These are phyloP conservation scores for Macrobrachium rosenbergii DNA, from an alignment of 1,140 invertebrate genomes.

Conservation along the genomic window DNA sequence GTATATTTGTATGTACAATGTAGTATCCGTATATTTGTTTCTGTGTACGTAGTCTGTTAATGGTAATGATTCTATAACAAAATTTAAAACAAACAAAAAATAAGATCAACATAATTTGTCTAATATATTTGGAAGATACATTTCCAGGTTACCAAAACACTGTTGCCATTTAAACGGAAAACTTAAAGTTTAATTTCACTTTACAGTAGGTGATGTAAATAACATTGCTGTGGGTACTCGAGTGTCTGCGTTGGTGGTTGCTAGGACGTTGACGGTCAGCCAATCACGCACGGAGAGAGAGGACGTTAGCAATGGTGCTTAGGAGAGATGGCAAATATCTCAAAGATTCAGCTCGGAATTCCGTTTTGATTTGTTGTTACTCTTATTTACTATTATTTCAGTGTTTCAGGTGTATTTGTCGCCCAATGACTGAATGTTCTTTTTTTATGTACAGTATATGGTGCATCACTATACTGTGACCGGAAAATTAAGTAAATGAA, in stretches of 20 bases:
- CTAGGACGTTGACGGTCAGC: conserved; percentile 74
- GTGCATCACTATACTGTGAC: too few species aligned
- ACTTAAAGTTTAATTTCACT: background rate
- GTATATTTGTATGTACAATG: background rate
- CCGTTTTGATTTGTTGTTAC: background rate
- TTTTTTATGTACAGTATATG: too few species aligned
- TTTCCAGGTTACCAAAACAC: background rate
- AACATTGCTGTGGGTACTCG: conserved; percentile 72
- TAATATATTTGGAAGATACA: background rate
- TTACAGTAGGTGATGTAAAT: conserved; percentile 66
- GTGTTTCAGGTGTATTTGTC: too few species aligned
- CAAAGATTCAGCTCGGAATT: background rate
- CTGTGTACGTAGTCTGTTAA: too few species aligned
- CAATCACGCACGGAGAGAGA: conserved; percentile 74
- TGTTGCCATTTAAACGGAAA: background rate
- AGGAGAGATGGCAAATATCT: conserved; percentile 69
- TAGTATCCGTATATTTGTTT: too few species aligned
- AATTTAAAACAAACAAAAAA: too few species aligned
- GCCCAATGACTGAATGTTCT: too few species aligned
- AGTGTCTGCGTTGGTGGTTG: conserved; percentile 72
- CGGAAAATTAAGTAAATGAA: too few species aligned
- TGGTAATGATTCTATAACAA: too few species aligned
- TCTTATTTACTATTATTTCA: background rate
- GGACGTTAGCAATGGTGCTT: conserved; percentile 71
- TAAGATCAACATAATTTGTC: background rate